These are phyloP conservation scores for Rutilus rutilus DNA, from an alignment of 2,113 vertebrate genomes.

Conservation along the genomic window DNA sequence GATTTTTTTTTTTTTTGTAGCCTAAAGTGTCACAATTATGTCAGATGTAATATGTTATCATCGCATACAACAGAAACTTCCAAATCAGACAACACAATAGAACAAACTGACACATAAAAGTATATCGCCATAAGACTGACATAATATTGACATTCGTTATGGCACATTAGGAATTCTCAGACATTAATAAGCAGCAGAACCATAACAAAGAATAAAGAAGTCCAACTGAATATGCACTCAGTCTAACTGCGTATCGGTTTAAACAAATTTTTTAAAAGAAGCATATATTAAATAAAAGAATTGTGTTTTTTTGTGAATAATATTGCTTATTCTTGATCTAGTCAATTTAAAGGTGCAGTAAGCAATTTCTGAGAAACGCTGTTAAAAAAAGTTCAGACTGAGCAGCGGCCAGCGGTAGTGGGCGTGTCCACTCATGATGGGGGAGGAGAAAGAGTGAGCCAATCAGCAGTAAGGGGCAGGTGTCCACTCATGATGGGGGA, in stretches of 20 bases:
- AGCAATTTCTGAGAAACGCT: too few relatives aligned
- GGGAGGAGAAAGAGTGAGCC: too few relatives aligned
- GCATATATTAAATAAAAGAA: slow-evolving; percentile 53
- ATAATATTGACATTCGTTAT: slow-evolving; percentile 37
- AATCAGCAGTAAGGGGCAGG: too few relatives aligned
- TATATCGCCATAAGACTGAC: slow-evolving; percentile 3
- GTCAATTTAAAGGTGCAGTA: slow-evolving; percentile 27
- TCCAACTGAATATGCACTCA: slow-evolving; percentile 28
- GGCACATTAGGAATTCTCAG: slow-evolving; percentile 54
- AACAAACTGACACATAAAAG: slow-evolving; percentile 8
- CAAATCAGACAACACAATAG: neutral
- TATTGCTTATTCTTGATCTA: slow-evolving; percentile 59
- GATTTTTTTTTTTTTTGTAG: neutral
- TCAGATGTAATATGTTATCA: slow-evolving; percentile 60
- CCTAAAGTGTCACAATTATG: slow-evolving; percentile 83
- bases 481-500: too few relatives aligned
- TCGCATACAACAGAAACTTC: neutral
- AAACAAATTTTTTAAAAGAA: slow-evolving; percentile 68
- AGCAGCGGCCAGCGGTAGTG: too few relatives aligned
- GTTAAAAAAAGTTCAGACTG: too few relatives aligned
- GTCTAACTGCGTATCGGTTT: slow-evolving; percentile 81
- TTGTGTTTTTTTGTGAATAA: slow-evolving; percentile 46
- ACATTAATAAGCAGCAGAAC: slow-evolving; percentile 65
- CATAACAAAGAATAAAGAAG: slow-evolving; percentile 60
- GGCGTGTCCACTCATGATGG: too few relatives aligned